These are phyloP conservation scores for Camponotus vicinus DNA, from an alignment of 1,140 invertebrate genomes.

Conservation along the genomic window DNA sequence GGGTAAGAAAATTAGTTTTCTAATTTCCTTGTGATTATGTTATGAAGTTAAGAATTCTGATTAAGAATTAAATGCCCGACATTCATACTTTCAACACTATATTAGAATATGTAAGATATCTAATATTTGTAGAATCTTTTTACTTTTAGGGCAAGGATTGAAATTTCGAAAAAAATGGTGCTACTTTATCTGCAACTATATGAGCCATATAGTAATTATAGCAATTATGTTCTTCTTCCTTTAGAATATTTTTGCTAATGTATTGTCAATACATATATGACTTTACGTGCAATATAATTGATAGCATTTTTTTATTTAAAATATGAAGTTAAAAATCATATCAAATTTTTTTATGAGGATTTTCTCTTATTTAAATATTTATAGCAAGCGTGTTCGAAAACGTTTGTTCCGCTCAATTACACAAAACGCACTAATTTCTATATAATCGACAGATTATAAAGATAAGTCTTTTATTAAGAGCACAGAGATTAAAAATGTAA, in stretches of 20 bases:
- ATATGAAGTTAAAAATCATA: too few relatives aligned
- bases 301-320: too few relatives aligned
- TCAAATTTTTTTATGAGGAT: background rate
- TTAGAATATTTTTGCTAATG: background rate
- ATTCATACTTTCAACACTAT: background rate
- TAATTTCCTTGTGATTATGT: background rate
- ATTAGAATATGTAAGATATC: background rate
- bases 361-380: background rate
- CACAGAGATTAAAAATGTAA: background rate
- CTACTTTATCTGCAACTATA: background rate
- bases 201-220: background rate
- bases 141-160: background rate
- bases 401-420: background rate
- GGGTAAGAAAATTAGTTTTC: background rate
- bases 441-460: background rate
- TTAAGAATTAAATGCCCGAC: background rate
- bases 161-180: background rate
- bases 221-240: background rate
- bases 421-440: background rate
- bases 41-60: background rate
- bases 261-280: too few relatives aligned
- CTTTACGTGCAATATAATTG: too few relatives aligned
- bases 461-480: background rate
- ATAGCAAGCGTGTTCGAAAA: too few relatives aligned
- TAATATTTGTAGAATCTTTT: background rate